Evolutionary conservation across 1,140 invertebrate genomes (phyloP), one percentile per base, ranked within the genome.

Genomic region (Wasmannia auropunctata): DNA sequence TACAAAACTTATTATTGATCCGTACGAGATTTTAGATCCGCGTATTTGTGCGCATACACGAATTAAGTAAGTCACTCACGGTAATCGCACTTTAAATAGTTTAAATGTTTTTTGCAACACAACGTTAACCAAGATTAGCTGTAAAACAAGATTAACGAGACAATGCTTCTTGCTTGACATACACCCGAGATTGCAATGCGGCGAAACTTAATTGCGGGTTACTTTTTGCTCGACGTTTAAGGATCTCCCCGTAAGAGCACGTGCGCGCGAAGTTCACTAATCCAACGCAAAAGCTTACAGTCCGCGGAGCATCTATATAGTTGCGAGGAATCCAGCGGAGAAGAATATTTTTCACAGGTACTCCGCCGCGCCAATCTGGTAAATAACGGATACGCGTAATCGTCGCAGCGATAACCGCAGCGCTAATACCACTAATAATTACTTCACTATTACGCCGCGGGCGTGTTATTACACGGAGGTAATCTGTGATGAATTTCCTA

Each of bases 401-500:
- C 79, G 4, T 49, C 40, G n/a, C 14, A n/a, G 49, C 49, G 49
- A 72, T 58, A 72, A 49, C 28, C 58, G 28, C 58, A n/a, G 3
- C 76, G 31, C 7, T 77, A 65, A 83, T 58, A 51, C 37, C 51
- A 40, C 37, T 43, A 83, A 74, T 83, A 74, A 83, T 72, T 72
- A 43, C 63, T 56, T 69, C 16, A 54, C 31, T 37, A 80, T 69
- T 69, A 72, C 51, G 54, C 79, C 37, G 65, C 51, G 37, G n/a
- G 22, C 65, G 37, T 54, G 67, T 62, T 49, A 83, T 83, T 58
- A 58, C 37, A 77, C 40, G 25, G 51, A 37, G 51, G 8, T 83
- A 72, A 83, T 83, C 51, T n/a, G 40, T 22, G 51, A 60, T 83
- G 25, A 83, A 83, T 83, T 58, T 72, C 54, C 49, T 56, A 81